Conservation (phyloP, 1,140 invertebrate species). For the Gonatopus flavifemur region DNA sequence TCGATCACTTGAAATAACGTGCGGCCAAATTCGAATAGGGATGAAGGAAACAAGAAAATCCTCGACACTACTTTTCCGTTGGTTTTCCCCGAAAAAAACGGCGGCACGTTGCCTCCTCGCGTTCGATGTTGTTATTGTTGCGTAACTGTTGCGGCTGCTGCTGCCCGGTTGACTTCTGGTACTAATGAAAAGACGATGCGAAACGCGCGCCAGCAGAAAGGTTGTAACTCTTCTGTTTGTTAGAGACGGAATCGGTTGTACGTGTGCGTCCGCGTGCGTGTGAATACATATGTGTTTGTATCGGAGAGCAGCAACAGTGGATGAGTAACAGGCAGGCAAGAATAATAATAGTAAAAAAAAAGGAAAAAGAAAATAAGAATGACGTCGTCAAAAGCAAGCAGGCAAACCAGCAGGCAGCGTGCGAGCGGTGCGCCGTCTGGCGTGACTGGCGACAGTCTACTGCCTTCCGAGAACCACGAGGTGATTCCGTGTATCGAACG, state of each 20-base stretch:
- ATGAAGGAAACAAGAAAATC: too few species aligned
- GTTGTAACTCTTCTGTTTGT: too few species aligned
- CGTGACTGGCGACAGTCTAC: conserved; percentile 57
- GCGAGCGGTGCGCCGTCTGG: conserved; percentile 55
- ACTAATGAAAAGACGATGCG: too few species aligned
- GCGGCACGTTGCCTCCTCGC: conserved; percentile 2
- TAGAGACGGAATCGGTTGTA: conserved; percentile 2
- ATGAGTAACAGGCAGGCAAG: conserved; percentile 22
- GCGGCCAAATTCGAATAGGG: neutral
- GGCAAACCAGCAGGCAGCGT: conserved; percentile 22
- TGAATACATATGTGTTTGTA: too few species aligned
- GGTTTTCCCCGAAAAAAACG: conserved; percentile 3
- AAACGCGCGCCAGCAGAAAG: too few species aligned
- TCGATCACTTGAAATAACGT: neutral
- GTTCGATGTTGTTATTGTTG: conserved; percentile 42
- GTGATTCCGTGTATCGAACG: conserved; percentile 57
- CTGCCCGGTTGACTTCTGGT: conserved; percentile 20
- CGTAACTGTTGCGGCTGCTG: conserved; percentile 36
- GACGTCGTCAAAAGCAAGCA: conserved; percentile 14
- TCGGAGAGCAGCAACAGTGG: conserved; percentile 25
- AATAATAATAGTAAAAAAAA: conserved; percentile 14
- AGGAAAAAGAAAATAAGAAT: neutral
- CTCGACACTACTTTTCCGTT: neutral
- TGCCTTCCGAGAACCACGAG: conserved; percentile 56
- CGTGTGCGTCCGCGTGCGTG: neutral